Evolutionary conservation across 1,140 invertebrate genomes (phyloP), one percentile per base, ranked within the genome.

Genomic region (Eumaeus atala): DNA sequence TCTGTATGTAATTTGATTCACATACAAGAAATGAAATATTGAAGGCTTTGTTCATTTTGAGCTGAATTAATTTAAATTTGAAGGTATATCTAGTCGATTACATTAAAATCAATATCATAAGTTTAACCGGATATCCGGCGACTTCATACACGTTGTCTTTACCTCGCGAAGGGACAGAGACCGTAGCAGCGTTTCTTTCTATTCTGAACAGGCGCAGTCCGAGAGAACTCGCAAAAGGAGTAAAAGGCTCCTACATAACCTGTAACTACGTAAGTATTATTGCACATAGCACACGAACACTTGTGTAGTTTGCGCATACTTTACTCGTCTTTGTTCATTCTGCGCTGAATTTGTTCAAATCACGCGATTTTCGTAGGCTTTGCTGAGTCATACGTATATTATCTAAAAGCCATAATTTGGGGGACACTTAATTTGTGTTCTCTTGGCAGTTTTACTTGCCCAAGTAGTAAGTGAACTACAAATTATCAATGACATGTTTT

Each of bases 231-330:
- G 84, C 79, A 84, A 85, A 87, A 88, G 86, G 86, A 87, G 86
- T 88, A 82, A 83, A 88, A 87, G 84, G 86, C 86, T 88, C 86
- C 86, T 88, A 87, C 82, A 77, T 87, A 87, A 88, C 86, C 86
- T 87, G 86, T 88, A 77, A 85, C 67, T 84, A 84, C 70, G 86
- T 88, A 70, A 88, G 84, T 88, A 85, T 70, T 56, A 67, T 65
- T 80, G 72, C 66, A 73, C 6, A 28, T 28, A 28, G 21, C 6
- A 28, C 6, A 28, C 21, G 21, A 3, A 28, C 58, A 56, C 38
- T 51, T 54, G 54, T 51, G 21, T 56, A 61, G 12, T 59, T 59
- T 62, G 56, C 49, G 56, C 51, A 61, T 59, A 44, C 48, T 54
- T 54, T 59, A 21, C 21, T 44, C 38, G 57, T 68, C 49, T 57